phyloP scores from a whole-genome alignment of 2,888 invertebrate species.

The Tromatobia lineatoria region DNA sequence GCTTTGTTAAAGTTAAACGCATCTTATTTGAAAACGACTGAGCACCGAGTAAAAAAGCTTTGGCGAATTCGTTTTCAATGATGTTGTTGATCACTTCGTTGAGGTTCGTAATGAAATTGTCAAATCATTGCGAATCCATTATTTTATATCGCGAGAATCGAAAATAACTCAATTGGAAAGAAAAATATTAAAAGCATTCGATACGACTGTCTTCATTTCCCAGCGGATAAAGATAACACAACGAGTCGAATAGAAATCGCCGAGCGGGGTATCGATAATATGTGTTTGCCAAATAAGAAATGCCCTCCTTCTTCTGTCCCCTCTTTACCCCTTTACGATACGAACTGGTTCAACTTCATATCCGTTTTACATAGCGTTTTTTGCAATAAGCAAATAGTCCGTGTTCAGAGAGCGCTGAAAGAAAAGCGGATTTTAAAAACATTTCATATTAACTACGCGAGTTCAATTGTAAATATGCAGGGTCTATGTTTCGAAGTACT shows the following conservation, averaged over 20 bases:
- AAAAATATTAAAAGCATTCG: not conserved
- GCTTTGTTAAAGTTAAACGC: conserved; percentile 12
- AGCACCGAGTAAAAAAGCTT: not conserved
- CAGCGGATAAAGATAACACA: not conserved
- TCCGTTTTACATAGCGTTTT: conserved; percentile 31
- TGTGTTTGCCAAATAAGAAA: conserved; percentile 44
- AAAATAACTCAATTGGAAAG: not conserved
- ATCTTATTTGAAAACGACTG: not conserved
- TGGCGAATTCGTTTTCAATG: not conserved
- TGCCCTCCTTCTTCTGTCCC: conserved; percentile 33
- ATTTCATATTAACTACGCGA: conserved; percentile 52
- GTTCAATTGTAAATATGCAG: conserved; percentile 70
- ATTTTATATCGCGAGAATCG: not conserved
- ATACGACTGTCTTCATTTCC: conserved; percentile 19
- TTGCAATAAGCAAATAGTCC: conserved; percentile 37
- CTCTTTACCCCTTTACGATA: conserved; percentile 13
- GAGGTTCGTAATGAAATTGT: conserved; percentile 6
- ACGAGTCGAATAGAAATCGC: conserved; percentile 10
- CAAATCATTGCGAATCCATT: conserved; percentile 10
- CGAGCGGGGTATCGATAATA: conserved; percentile 47
- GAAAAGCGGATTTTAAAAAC: conserved; percentile 30
- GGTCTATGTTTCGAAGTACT: conserved; percentile 55
- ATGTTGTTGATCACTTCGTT: not conserved
- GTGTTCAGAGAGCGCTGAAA: conserved; percentile 12
- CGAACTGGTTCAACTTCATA: conserved; percentile 37